Evolutionary conservation across 1,140 invertebrate genomes (phyloP), one percentile per base, ranked within the genome.

Genomic region (Cherax quadricarinatus): DNA sequence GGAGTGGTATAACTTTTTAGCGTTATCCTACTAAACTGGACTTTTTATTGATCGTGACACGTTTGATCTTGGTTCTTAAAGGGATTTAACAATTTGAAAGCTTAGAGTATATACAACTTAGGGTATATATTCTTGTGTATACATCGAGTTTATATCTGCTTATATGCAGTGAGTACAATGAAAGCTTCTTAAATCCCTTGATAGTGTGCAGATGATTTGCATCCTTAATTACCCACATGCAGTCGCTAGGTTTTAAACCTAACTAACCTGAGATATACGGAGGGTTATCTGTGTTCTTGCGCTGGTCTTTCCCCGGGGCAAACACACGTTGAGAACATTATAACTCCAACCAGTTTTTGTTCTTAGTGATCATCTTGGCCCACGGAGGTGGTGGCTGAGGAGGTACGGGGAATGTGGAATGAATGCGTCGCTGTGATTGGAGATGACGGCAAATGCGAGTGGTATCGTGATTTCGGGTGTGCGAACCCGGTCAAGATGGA

Each of bases 401-500:
- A 24, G 30, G 51, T 41, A 24, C 14, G 66, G 62, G 70, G 84
- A 51, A 21, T 41, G 84, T 24, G 62, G 66, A 73, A 86, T 86
- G 84, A 86, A 70, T 86, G 62, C 66, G 70, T 86, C 84, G 60
- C 60, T 86, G 66, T 86, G 84, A 86, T 86, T 86, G 62, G 84
- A 48, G 24, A 48, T 86, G 84, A 86, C 84, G 84, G 57, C 21
- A 6, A 18, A 18, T 16, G 53, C 14, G 81, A 60, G 81, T 21
- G 48, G 4, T 18, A 51, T 41, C 80, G n/a, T 16, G 80, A 81
- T 49, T 81, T 16, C 7, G 18, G 48, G 48, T 49, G 80, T 49
- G 21, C 53, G 80, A 18, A 30, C 53, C 80, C 48, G 80, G 80
- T 49, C 30, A 41, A 41, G 30, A 41, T 41, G 30, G 30, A 41